These are phyloP conservation scores for Zeugodacus cucurbitae DNA, from an alignment of 1,140 invertebrate genomes.

Conservation along the genomic window DNA sequence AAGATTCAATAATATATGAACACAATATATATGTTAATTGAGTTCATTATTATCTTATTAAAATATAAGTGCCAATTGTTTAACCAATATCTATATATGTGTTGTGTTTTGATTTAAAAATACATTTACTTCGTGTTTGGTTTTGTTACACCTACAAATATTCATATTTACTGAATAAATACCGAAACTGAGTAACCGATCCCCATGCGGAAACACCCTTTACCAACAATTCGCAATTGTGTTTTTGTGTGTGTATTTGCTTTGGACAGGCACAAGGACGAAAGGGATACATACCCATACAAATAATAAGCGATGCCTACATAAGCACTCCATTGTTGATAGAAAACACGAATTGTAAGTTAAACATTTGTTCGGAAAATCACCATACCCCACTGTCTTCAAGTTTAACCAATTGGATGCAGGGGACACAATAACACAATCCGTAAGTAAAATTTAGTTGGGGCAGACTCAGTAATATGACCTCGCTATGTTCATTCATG, in stretches of 20 bases:
- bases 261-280: conserved; percentile 10
- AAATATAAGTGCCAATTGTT: not conserved
- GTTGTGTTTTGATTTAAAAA: not conserved
- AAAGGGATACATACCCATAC: not conserved
- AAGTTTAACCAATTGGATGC: not conserved
- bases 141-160: not conserved
- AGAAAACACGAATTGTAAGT: not conserved
- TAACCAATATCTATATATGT: not conserved
- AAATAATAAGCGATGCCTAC: not conserved
- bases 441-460: not conserved
- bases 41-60: not conserved
- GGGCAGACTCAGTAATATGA: not conserved
- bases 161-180: not conserved
- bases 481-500: not conserved
- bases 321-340: not conserved
- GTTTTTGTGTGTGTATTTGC: not conserved
- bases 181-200: not conserved
- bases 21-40: not conserved
- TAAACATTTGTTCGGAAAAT: too few relatives aligned
- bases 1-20: not conserved
- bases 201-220: not conserved
- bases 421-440: not conserved
- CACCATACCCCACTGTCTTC: not conserved
- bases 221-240: not conserved
- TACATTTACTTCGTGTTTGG: not conserved